Percentiles rank a stretch among this genome's conserved stretches.
Conservation (phyloP, 2,113 vertebrate species). For the Toxotes chatareus region DNA sequence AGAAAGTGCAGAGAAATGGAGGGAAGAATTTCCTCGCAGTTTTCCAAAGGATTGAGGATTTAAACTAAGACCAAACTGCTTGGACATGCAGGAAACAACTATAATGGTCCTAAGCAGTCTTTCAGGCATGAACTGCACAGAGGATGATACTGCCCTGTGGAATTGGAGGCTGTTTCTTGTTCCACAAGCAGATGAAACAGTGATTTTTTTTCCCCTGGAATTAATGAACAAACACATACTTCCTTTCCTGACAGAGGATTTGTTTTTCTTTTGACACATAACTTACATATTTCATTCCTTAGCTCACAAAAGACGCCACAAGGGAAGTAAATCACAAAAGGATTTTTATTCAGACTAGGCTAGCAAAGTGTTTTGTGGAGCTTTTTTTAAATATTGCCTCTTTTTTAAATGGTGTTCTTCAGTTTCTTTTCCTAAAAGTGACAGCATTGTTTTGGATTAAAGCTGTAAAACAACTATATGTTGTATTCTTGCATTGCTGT, state of each 20-base stretch:
- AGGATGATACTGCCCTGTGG: not conserved
- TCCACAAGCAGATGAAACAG: not conserved
- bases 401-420: constrained; percentile 12
- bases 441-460: constrained; percentile 3
- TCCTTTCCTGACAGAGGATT: not conserved
- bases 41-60: constrained; percentile 86
- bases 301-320: not conserved
- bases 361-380: not conserved
- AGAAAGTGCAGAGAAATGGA: constrained; percentile 91
- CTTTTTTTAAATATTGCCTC: constrained; percentile 12
- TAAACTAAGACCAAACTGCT: constrained; percentile 11
- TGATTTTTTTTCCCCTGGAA: not conserved
- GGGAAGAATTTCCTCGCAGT: constrained; percentile 91
- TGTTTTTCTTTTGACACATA: not conserved
- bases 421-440: not conserved
- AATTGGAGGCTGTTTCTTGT: not conserved
- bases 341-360: not conserved
- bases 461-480: constrained; percentile 11
- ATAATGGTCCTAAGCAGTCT: not conserved
- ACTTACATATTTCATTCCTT: not conserved
- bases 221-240: constrained; percentile 2
- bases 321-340: not conserved
- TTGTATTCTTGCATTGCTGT: not conserved
- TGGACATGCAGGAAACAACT: constrained; percentile 4
- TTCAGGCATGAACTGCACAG: not conserved